Conservation (phyloP, 2,797 vertebrate genomes). For the Danio aesculapii region DNA sequence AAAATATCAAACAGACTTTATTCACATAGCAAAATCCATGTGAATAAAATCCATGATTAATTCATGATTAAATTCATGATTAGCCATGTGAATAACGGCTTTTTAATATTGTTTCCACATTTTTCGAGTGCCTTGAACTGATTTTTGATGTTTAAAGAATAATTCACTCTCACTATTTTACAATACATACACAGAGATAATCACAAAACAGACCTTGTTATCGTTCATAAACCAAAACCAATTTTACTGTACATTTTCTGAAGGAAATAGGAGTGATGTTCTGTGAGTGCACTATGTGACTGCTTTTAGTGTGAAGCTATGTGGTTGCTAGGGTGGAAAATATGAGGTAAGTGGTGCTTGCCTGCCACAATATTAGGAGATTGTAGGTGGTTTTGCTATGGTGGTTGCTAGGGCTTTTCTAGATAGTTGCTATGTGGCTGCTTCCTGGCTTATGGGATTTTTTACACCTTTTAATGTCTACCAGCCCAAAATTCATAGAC, state of each 20-base stretch:
- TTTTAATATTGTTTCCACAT: no score
- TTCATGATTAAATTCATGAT: no score
- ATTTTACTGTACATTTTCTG: not conserved
- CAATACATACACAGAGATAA: not conserved
- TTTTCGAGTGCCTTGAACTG: no score
- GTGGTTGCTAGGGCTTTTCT: conserved; percentile 13
- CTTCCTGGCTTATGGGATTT: not conserved
- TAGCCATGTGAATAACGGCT: no score
- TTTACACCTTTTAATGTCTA: not conserved
- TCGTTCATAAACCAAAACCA: conserved; percentile 6
- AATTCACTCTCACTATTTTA: not conserved
- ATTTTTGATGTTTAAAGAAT: not conserved
- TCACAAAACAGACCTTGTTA: not conserved
- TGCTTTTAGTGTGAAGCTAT: conserved; percentile 14
- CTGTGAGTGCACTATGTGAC: not conserved
- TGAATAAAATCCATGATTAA: no score
- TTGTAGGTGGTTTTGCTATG: conserved; percentile 15
- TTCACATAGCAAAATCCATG: no score
- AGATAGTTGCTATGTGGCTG: conserved; percentile 7
- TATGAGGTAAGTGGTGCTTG: conserved; percentile 13
- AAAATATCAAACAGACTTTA: no score
- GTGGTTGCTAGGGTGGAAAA: conserved; percentile 25
- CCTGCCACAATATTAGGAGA: not conserved
- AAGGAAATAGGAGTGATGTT: not conserved
- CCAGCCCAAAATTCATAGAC: not conserved